These are phyloP conservation scores for Cetonia aurata DNA, from an alignment of 2,888 invertebrate genomes.

Conservation along the genomic window DNA sequence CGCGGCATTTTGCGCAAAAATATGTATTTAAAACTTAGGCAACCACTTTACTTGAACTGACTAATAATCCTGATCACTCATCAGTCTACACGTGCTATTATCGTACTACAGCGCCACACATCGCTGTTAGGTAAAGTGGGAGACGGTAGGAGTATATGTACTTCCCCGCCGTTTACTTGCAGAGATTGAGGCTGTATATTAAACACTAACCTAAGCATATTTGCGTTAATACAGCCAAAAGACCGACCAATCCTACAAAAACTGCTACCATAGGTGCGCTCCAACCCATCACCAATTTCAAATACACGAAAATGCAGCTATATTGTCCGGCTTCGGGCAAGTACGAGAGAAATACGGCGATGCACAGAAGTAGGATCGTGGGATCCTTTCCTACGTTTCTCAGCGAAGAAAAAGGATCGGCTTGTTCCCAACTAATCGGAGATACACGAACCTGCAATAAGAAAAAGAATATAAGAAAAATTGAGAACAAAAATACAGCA, in stretches of 20 bases:
- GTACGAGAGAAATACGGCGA: slow-evolving; percentile 97
- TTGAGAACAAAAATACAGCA: too few relatives aligned
- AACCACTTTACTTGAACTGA: too few relatives aligned
- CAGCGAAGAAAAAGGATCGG: slow-evolving; percentile 97
- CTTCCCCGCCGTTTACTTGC: too few relatives aligned
- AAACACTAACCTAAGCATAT: slow-evolving; percentile 76
- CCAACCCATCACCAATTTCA: slow-evolving; percentile 97
- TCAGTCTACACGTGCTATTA: too few relatives aligned
- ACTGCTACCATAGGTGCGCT: slow-evolving; percentile 95
- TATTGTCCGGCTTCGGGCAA: slow-evolving; percentile 99
- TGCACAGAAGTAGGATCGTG: slow-evolving; percentile 95
- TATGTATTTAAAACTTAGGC: too few relatives aligned
- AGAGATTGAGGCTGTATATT: too few relatives aligned
- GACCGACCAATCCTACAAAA: slow-evolving; percentile 97
- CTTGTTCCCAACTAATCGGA: slow-evolving; percentile 96
- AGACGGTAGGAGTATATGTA: too few relatives aligned
- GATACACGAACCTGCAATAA: slow-evolving; percentile 72
- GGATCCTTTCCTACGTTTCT: slow-evolving; percentile 94
- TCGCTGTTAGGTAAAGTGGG: too few relatives aligned
- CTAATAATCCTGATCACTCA: too few relatives aligned
- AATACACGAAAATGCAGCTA: slow-evolving; percentile 99
- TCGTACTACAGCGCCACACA: too few relatives aligned
- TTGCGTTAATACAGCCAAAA: slow-evolving; percentile 96
- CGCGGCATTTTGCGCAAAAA: too few relatives aligned
- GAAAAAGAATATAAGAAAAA: too few relatives aligned